Base-by-base conservation (phyloP, 2,113 vertebrate genomes). In the Climacteris rufus region DNA sequence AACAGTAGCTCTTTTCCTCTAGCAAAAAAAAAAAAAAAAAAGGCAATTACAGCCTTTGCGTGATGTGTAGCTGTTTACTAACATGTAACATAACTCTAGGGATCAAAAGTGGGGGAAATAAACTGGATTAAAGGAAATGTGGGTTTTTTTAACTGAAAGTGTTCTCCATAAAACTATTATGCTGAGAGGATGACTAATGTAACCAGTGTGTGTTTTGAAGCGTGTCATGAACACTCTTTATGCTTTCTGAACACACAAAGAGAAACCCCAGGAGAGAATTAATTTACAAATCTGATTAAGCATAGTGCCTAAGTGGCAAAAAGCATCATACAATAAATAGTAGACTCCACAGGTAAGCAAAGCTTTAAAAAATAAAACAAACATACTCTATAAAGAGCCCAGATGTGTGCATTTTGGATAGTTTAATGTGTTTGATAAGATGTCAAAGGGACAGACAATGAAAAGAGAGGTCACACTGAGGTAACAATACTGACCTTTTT, bases 271-370 rank as follows among this genome's bases (percentile, higher is more conserved):
- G 87, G 93, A 97, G 83, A 93, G 69, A 96, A 95, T 95, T 94
- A 78, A 94, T 95, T 97, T 95, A 96, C 87, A 94, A 93, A 95
- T 94, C 89, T 96, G 87, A 96, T 96, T 94, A 96, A 91, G 81
- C 81, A 60, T 53, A 94, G 83, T 78, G 89, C 72, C 87, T 93
- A 82, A 89, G 61, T 87, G 57, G 72, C 72, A 95, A 94, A 97
- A 95, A 89, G 77, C 65, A 89, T 60, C 81, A 82, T 40, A 71
- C 44, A 87, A 64, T 85, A 95, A 95, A 95, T 30, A 90, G 71
- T 15, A 94, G 87, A 59, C 87, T 87, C 77, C 49, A 93, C 81
- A 96, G 81, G 93, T 95, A 91, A 95, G 87, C 49, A 89, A 79
- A 89, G 25, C 39, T 84, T 86, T 64, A 28, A 82, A 81, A 94